Conservation (phyloP, 2,113 vertebrate species). For the Entelurus aequoreus region DNA sequence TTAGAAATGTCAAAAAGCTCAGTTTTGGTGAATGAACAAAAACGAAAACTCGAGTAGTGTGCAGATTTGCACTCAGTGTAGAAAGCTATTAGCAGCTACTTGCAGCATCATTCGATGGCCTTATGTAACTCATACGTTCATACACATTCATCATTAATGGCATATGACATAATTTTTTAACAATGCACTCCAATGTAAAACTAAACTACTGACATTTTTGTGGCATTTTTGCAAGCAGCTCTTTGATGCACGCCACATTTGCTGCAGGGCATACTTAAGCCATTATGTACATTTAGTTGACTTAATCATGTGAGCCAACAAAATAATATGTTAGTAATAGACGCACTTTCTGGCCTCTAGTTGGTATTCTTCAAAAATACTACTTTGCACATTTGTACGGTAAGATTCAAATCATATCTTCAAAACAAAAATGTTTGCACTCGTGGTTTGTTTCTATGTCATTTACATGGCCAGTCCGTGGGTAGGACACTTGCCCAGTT, state of each 20-base stretch:
- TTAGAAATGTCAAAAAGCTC: constrained; percentile 23
- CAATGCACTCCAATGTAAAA: constrained; percentile 4
- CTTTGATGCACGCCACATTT: not conserved
- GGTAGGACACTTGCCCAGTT: not conserved
- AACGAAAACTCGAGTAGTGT: constrained; percentile 14
- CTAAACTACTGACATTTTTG: constrained; percentile 12
- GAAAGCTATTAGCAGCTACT: constrained; percentile 22
- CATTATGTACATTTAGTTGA: not conserved
- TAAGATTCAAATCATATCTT: not conserved
- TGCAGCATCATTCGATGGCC: constrained; percentile 28
- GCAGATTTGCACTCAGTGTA: constrained; percentile 20
- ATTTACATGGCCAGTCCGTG: not conserved
- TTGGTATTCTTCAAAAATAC: not conserved
- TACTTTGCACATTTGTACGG: constrained; percentile 1
- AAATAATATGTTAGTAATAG: not conserved
- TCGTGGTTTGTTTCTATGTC: not conserved
- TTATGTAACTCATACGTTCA: constrained; percentile 12
- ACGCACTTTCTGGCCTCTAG: not conserved
- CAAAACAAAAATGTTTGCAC: constrained; percentile 9
- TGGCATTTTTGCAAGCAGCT: not conserved
- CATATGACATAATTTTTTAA: constrained; percentile 18
- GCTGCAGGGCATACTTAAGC: not conserved
- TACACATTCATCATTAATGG: constrained; percentile 5
- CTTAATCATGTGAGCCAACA: not conserved
- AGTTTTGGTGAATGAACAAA: constrained; percentile 19